These are phyloP conservation scores for Aldabrachelys gigantea DNA, from an alignment of 2,113 vertebrate species.

Conservation along the genomic window DNA sequence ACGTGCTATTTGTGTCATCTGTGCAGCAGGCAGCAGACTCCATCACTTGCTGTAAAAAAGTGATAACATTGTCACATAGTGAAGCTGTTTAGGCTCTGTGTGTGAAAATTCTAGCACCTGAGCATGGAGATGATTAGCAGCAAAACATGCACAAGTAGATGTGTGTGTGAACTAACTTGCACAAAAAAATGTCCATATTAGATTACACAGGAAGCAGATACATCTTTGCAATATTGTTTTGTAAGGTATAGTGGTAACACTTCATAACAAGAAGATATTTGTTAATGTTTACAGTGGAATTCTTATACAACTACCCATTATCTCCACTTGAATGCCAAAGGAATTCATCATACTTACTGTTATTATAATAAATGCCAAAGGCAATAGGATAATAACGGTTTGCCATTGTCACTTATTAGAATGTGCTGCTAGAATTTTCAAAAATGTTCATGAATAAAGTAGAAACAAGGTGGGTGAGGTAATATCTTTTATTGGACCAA, in stretches of 20 bases:
- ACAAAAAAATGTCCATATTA: accelerated
- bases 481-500: neutral
- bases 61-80: accelerated
- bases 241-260: neutral
- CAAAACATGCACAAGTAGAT: neutral
- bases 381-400: neutral
- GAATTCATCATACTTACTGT: neutral
- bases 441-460: neutral
- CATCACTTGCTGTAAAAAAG: neutral
- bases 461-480: neutral
- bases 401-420: neutral
- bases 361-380: neutral
- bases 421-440: neutral
- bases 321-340: neutral
- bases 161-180: neutral
- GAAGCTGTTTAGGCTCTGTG: accelerated
- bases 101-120: neutral
- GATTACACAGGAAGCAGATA: neutral
- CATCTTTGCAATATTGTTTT: neutral
- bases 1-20: neutral
- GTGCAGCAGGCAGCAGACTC: neutral
- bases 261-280: neutral
- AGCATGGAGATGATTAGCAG: neutral
- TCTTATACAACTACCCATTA: accelerated
- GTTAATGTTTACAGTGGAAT: neutral